Percentiles rank a stretch among this genome's conserved stretches.
Conservation (phyloP, 2,797 vertebrate species). For the Steatocranus sp. region DNA sequence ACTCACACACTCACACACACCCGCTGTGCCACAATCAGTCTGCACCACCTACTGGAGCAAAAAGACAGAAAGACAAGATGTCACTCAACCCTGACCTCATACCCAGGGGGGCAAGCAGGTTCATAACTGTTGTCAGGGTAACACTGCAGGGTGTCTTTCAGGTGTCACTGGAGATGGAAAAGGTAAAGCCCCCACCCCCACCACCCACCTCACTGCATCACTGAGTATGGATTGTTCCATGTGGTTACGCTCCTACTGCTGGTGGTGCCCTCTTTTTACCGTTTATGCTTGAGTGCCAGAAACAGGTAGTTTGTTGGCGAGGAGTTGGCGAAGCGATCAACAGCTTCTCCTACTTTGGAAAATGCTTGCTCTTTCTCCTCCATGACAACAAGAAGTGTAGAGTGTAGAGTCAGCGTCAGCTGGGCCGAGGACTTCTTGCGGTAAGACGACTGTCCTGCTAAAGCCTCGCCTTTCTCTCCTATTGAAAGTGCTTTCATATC, state of each 20-base stretch:
- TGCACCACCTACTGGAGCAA: slow-evolving; percentile 54
- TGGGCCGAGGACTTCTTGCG: not conserved
- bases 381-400: not conserved
- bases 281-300: slow-evolving; percentile 42
- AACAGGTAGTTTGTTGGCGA: slow-evolving; percentile 17
- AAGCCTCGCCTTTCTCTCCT: not conserved
- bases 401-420: not conserved
- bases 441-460: not conserved
- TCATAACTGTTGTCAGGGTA: slow-evolving; percentile 63
- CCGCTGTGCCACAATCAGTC: slow-evolving; percentile 34
- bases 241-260: slow-evolving; percentile 39
- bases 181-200: not conserved
- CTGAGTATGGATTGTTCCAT: slow-evolving; percentile 65
- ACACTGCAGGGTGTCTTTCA: slow-evolving; percentile 65
- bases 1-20: not conserved
- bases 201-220: slow-evolving; percentile 22
- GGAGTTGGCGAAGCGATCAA: slow-evolving; percentile 9
- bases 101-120: slow-evolving; percentile 12
- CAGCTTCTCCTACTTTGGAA: slow-evolving; percentile 9
- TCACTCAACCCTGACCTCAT: slow-evolving; percentile 64
- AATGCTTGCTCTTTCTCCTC: slow-evolving; percentile 7
- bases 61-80: slow-evolving; percentile 48
- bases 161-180: slow-evolving; percentile 62
- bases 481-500: slow-evolving; percentile 49
- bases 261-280: slow-evolving; percentile 29